Conservation (phyloP, 2,888 invertebrate species). For the Neoaliturus tenellus region DNA sequence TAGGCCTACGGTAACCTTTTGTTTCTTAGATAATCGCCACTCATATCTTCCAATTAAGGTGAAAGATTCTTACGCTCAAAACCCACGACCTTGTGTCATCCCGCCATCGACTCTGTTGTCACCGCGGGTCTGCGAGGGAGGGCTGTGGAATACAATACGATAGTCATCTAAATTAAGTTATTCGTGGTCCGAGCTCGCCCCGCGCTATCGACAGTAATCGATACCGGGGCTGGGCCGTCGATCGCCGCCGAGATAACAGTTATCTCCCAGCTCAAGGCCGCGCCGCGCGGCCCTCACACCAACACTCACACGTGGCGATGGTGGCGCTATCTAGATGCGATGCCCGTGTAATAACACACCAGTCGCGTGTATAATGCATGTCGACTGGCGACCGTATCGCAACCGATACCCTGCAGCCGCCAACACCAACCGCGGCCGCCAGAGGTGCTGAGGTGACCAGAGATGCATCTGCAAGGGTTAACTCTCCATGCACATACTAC, state of each 20-base stretch:
- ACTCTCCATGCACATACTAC: too few species aligned
- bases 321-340: constrained; percentile 19
- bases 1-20: too few species aligned
- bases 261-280: constrained; percentile 26
- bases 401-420: background rate
- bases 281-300: background rate
- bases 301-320: too few species aligned
- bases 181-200: constrained; percentile 15
- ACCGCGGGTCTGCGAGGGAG: too few species aligned
- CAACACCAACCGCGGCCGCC: background rate
- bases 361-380: background rate
- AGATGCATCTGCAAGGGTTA: too few species aligned
- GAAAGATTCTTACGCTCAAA: too few species aligned
- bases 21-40: too few species aligned
- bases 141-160: too few species aligned
- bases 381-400: background rate
- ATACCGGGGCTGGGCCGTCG: background rate
- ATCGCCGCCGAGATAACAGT: constrained; percentile 24
- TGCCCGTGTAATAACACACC: constrained; percentile 34
- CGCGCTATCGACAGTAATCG: constrained; percentile 35
- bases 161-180: constrained; percentile 44
- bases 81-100: background rate
- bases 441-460: background rate
- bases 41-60: too few species aligned
- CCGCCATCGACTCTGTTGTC: background rate